A percentile compares a stretch with the other conserved stretches of the same genome.
phyloP scores from a whole-genome alignment of 37 sponge, comb jelly and placozoan species.

The Beroe forskalii region DNA sequence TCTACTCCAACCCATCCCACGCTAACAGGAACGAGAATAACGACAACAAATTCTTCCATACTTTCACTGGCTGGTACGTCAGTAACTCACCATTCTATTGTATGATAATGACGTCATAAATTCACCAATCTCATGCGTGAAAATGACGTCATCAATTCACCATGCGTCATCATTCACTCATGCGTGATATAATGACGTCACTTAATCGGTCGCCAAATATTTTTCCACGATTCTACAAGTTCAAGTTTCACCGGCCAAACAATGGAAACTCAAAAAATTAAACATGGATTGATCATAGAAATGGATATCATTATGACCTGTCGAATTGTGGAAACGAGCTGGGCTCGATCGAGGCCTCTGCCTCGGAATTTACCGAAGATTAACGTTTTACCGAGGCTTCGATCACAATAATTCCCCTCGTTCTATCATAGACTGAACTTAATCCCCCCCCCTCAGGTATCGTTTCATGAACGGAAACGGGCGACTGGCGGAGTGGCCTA shows the following conservation, averaged over 20 bases:
- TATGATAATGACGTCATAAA: too few species aligned
- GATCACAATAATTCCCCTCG: neutral
- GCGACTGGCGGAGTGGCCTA: slow-evolving; percentile 19
- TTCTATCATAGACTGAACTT: neutral
- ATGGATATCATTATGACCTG: too few species aligned
- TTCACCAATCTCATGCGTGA: too few species aligned
- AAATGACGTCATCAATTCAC: too few species aligned
- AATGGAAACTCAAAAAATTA: too few species aligned
- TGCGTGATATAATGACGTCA: too few species aligned
- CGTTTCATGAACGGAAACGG: slow-evolving; percentile 56
- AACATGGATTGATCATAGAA: too few species aligned
- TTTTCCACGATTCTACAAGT: too few species aligned
- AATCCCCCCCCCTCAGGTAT: neutral
- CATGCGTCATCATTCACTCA: too few species aligned
- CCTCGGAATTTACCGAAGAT: neutral
- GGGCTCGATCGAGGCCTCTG: neutral
- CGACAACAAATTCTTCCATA: slow-evolving; percentile 42
- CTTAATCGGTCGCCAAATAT: too few species aligned
- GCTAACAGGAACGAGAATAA: neutral
- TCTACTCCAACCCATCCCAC: slow-evolving; percentile 34
- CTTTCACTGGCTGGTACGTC: slow-evolving; percentile 31
- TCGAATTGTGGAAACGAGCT: neutral
- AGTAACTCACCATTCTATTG: too few species aligned
- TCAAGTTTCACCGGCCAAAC: neutral
- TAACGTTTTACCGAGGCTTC: too few species aligned